Evolutionary conservation across 2,888 invertebrate species (phyloP), one percentile per base, ranked within the genome.

Genomic region (Stegana nigrithorax): DNA sequence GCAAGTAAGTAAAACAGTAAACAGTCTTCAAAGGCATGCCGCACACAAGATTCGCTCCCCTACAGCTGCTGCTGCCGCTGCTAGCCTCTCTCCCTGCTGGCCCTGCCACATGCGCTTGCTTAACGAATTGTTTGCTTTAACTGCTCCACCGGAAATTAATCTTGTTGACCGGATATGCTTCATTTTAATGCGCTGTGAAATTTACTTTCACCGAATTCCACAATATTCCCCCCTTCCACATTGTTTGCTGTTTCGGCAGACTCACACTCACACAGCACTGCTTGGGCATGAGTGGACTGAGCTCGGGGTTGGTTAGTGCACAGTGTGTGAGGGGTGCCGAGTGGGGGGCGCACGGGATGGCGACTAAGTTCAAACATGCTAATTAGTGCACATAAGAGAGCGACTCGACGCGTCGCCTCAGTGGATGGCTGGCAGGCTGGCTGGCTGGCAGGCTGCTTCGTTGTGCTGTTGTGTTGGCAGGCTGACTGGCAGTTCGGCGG

Each of bases 111-210:
- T n/a, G n/a, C n/a, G n/a, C n/a, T n/a, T n/a, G 44, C 8, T 23
- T 60, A 51, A 42, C 59, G 42, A 60, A 42, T 19, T 60, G 59
- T 51, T 60, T 50, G 26, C 39, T 42, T 59, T 47, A 50, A 26
- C 51, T 59, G 59, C 14, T 23, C 36, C 19, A 27, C 39, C 59
- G 59, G 59, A 60, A 60, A 60, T 60, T 60, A 60, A 51, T 36
- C 59, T 60, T 51, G 51, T 51, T 60, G 59, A 51, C 59, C 59
- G 59, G 59, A 60, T 60, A 51, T 60, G 12, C 42, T 25, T 44
- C 42, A 57, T 42, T 55, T 55, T 55, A 55, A 55, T 55, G 53
- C 36, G 32, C 32, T 32, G 12, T 21, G 21, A 55, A 55, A 55
- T 55, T 32, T 32, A 21, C 12, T 55, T 55, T 39, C 17, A 5